Conservation (phyloP, 2,888 invertebrate species). For the Ctena decussata region DNA sequence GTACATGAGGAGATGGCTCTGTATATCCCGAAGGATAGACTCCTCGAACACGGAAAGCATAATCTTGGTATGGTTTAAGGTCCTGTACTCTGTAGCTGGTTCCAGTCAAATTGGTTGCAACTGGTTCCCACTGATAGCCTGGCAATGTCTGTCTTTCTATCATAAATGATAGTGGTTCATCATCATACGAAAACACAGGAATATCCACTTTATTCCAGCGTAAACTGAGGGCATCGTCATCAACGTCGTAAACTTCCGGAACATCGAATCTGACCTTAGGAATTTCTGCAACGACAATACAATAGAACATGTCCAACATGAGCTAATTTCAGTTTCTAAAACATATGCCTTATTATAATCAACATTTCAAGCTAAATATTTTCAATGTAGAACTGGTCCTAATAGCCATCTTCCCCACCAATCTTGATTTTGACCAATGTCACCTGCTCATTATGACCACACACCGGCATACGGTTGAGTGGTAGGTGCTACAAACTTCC, state of each 20-base stretch:
- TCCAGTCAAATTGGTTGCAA: constrained; percentile 77
- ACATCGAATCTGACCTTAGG: constrained; percentile 79
- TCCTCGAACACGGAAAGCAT: constrained; percentile 98
- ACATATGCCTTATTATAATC: too few relatives aligned
- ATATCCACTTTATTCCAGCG: constrained; percentile 79
- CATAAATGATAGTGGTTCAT: constrained; percentile 79
- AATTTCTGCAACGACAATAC: constrained; percentile 67
- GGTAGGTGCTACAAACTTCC: too few relatives aligned
- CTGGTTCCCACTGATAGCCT: constrained; percentile 78
- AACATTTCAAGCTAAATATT: too few relatives aligned
- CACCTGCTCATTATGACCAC: too few relatives aligned
- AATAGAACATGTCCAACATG: too few relatives aligned
- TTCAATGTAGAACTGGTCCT: too few relatives aligned
- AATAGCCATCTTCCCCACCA: too few relatives aligned
- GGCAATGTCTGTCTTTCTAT: constrained; percentile 80
- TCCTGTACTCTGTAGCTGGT: constrained; percentile 77
- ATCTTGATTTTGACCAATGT: too few relatives aligned
- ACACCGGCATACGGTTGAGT: too few relatives aligned
- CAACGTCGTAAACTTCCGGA: constrained; percentile 76
- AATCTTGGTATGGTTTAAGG: constrained; percentile 96
- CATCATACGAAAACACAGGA: constrained; percentile 74
- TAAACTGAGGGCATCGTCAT: constrained; percentile 73
- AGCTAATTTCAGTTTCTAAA: too few relatives aligned
- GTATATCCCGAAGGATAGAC: constrained; percentile 96
- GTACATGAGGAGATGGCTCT: constrained; percentile 96